Base-by-base conservation (phyloP, 92 coral and sea anemone species). In the Palythoa grandis region DNA sequence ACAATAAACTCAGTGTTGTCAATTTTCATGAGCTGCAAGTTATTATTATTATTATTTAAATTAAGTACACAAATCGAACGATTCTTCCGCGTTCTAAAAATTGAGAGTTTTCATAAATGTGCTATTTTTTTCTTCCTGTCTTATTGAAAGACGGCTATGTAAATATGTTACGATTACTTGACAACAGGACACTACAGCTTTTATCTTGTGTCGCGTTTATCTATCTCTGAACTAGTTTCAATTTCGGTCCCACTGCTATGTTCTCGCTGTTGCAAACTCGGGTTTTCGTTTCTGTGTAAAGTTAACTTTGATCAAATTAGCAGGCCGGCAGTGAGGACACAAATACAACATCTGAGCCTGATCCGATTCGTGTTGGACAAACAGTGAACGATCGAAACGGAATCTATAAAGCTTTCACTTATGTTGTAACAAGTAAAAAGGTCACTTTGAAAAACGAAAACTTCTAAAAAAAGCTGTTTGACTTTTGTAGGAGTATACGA, bases 261-360 rank as follows among this genome's bases (percentile, higher is more conserved):
- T 77, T 67, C 15, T 77, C 82, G 70, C 85, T 40, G 85, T 80
- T 80, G 53, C 48, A 52, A 80, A 20, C 48, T 66, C 43, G 74
- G 23, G 57, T 80, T 80, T 67, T 80, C 60, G 63, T 58, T 65
- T 80, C 73, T 69, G 58, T 69, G 60, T 80, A 80, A 80, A 80
- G 74, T 80, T 65, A 80, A 48, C 85, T 80, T 77, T 80, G 85
- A 80, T 80, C 85, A 66, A 80, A 80, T 80, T 80, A 80, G 85
- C 85, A 80, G 53, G 74, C 65, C 29, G 57, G 85, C 61, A 39
- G 14, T 70, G 56, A 70, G 40, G 84, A 63, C 84, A 79, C 84
- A 79, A 79, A 61, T 43, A 47, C 58, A 43, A 11, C 25, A 23
- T 24, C 53, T n/a, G 50, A 40, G 11, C 19, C 70, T 78, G 13